Percentiles rank a stretch among this genome's conserved stretches.
Conservation (phyloP, 2,797 vertebrate species). For the Pyrrhura leucotis region DNA sequence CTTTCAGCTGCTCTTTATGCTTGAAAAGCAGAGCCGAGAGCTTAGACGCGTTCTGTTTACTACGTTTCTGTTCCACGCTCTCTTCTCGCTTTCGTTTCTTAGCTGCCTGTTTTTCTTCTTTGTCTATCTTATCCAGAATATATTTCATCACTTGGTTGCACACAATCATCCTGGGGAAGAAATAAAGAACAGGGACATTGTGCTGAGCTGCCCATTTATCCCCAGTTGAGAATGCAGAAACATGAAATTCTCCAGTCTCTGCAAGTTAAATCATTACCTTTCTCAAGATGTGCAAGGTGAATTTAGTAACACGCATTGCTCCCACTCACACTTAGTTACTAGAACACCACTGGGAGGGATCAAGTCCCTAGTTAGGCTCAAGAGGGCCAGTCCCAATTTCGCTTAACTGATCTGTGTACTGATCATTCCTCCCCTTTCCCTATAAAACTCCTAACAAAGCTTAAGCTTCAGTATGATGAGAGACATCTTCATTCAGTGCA, state of each 20-base stretch:
- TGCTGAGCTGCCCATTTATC: neutral
- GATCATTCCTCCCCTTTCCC: neutral
- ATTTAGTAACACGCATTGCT: neutral
- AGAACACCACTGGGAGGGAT: neutral
- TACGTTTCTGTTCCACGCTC: slow-evolving; percentile 92
- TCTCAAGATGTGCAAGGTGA: neutral
- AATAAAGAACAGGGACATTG: slow-evolving; percentile 41
- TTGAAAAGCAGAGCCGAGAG: slow-evolving; percentile 93
- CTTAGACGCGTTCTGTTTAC: slow-evolving; percentile 90
- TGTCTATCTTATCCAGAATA: slow-evolving; percentile 97
- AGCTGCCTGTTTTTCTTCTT: slow-evolving; percentile 92
- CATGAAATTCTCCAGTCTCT: neutral
- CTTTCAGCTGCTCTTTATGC: slow-evolving; percentile 95
- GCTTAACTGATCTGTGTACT: neutral
- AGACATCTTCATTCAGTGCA: neutral
- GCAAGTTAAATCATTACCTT: neutral
- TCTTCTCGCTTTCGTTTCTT: slow-evolving; percentile 94
- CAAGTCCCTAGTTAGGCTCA: neutral
- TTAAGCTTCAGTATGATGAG: neutral
- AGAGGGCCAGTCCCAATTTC: neutral
- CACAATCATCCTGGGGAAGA: slow-evolving; percentile 90
- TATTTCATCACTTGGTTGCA: slow-evolving; percentile 99
- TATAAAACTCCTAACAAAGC: neutral
- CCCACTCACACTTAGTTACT: neutral
- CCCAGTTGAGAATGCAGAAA: neutral